A percentile compares a stretch with the other conserved stretches of the same genome.
Evolutionary conservation across 2,113 vertebrate species (phyloP).

Genomic region (Chamaea fasciata): DNA sequence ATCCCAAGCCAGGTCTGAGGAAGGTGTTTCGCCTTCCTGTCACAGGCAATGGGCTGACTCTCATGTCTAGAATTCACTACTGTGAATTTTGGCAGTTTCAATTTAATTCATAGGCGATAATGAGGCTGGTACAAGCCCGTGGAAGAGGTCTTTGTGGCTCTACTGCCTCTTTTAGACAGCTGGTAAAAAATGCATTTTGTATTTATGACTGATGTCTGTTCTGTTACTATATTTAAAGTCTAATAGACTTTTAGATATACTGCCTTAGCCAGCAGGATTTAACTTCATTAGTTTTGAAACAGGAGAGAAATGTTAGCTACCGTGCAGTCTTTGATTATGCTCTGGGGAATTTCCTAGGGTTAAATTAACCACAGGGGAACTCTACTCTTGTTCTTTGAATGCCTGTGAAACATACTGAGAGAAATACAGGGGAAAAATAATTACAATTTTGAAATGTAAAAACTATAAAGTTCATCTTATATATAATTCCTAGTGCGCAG

Average conservation of each 20-base stretch:
- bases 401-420: slow-evolving; percentile 38
- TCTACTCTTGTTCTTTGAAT: slow-evolving; percentile 16
- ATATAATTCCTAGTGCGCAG: neutral
- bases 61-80: neutral
- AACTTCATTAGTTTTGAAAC: slow-evolving; percentile 62
- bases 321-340: slow-evolving; percentile 44
- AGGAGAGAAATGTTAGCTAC: slow-evolving; percentile 40
- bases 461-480: slow-evolving; percentile 31
- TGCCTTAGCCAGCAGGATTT: slow-evolving; percentile 54
- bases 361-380: slow-evolving; percentile 58
- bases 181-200: slow-evolving; percentile 15
- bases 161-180: slow-evolving; percentile 15
- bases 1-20: neutral
- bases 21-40: fast-evolving
- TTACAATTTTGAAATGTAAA: slow-evolving; percentile 41
- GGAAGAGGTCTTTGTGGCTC: neutral
- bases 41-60: neutral
- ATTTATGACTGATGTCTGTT: slow-evolving; percentile 7
- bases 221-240: slow-evolving; percentile 32
- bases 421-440: slow-evolving; percentile 21
- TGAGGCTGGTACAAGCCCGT: neutral
- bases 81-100: slow-evolving; percentile 29
- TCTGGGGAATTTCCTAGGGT: slow-evolving; percentile 37
- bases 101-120: neutral
- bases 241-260: slow-evolving; percentile 29